These are phyloP conservation scores for Tachuris rubrigastra DNA, from an alignment of 2,113 vertebrate species.

Conservation along the genomic window DNA sequence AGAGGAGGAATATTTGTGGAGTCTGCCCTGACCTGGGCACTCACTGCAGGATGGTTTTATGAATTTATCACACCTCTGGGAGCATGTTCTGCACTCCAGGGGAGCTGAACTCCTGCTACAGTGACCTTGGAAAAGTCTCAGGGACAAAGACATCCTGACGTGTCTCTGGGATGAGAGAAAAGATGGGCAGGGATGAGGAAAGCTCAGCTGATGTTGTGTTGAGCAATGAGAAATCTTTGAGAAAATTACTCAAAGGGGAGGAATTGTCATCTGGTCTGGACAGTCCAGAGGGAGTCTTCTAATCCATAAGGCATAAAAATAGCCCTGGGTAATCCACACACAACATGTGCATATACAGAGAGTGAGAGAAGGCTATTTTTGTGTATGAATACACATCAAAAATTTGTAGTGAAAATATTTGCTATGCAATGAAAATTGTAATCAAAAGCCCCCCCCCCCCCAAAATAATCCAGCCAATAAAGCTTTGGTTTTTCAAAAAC, in stretches of 20 bases:
- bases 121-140: neutral
- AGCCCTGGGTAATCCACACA: neutral
- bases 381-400: neutral
- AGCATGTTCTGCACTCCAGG: neutral
- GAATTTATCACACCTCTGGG: neutral
- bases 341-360: neutral
- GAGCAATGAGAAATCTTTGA: neutral
- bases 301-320: neutral
- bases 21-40: neutral
- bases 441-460: neutral
- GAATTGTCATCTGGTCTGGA: neutral
- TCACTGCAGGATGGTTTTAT: neutral
- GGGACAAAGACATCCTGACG: neutral
- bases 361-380: neutral
- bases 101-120: rapidly evolving
- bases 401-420: constrained; percentile 17
- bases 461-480: neutral
- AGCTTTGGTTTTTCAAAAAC: neutral
- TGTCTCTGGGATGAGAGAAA: neutral
- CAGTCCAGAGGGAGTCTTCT: neutral
- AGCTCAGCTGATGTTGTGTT: neutral
- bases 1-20: neutral
- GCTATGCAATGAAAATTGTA: neutral
- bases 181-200: neutral
- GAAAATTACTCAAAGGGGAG: neutral